Base-by-base conservation (phyloP, 2,113 vertebrate species). In the Pachypanchax playfairii region DNA sequence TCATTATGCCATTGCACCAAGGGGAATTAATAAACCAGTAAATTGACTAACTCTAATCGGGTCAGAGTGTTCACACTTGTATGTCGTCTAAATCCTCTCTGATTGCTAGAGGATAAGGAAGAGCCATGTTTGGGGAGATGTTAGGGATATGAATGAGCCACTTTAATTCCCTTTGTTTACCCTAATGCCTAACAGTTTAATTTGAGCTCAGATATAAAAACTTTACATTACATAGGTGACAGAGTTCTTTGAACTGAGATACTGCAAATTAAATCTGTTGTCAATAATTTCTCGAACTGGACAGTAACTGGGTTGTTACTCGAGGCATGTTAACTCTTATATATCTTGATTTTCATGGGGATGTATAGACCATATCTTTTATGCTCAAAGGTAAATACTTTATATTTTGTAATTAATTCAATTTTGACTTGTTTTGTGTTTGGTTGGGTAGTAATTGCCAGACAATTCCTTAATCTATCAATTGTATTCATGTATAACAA, bases 11-110 rank as follows among this genome's bases (percentile, higher is more conserved):
- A 22, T 29, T 20, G 55, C 67, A 68, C 84, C 21, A 17, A 29
- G 0, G 80, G 83, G 83, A 83, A 82, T 87, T 86, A 84, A 90
- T 88, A 83, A 87, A 86, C 58, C 67, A 70, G 75, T 76, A 80
- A 83, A 85, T 86, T 83, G 86, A 87, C 83, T 81, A 70, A 59
- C 81, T 87, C 58, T 75, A 80, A 73, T 80, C 77, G 56, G 87
- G 86, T 82, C 81, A 84, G 77, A 73, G 85, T 64, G 69, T 76
- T 65, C 80, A 79, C 79, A 26, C 73, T 68, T n/a, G 75, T 79
- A 75, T 78, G 65, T 70, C 18, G 42, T 79, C 63, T 66, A 79
- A 82, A 75, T 79, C 82, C 82, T 72, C 68, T 53, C 59, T 75
- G 75, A 78, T 52, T 51, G 77, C 56, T 24, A 36, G 46, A 52